phyloP scores from a whole-genome alignment of 2,888 invertebrate species.

The Metallyticus violacea region DNA sequence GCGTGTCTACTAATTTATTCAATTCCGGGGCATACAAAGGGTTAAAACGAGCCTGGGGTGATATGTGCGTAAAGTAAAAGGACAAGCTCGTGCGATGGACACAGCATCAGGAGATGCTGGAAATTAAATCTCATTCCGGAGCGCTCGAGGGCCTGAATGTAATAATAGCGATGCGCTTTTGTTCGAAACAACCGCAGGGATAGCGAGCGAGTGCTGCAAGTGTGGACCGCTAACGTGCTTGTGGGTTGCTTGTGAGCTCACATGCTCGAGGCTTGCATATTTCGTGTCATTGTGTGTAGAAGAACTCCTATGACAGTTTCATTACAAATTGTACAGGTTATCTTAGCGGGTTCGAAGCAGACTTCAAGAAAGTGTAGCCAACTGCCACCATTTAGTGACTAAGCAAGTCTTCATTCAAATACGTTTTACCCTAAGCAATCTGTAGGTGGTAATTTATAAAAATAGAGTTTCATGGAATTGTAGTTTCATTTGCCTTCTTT shows the following conservation, averaged over 20 bases:
- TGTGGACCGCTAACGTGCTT: not conserved
- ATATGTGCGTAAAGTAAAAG: not conserved
- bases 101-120: not conserved
- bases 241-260: not conserved
- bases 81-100: not conserved
- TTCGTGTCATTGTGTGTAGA: not conserved
- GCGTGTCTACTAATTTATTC: not conserved
- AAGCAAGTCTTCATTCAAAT: no score
- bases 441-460: no score
- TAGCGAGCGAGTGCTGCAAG: not conserved
- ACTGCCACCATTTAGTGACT: no score
- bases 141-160: not conserved
- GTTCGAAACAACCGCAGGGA: not conserved
- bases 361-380: no score
- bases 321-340: not conserved
- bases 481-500: no score
- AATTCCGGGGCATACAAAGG: not conserved
- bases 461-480: no score
- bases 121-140: not conserved
- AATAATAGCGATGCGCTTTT: not conserved
- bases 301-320: not conserved
- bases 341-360: no score
- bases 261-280: not conserved
- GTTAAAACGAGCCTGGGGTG: not conserved
- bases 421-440: no score